Conservation (phyloP, 2,113 vertebrate species). For the Jaculus jaculus region DNA sequence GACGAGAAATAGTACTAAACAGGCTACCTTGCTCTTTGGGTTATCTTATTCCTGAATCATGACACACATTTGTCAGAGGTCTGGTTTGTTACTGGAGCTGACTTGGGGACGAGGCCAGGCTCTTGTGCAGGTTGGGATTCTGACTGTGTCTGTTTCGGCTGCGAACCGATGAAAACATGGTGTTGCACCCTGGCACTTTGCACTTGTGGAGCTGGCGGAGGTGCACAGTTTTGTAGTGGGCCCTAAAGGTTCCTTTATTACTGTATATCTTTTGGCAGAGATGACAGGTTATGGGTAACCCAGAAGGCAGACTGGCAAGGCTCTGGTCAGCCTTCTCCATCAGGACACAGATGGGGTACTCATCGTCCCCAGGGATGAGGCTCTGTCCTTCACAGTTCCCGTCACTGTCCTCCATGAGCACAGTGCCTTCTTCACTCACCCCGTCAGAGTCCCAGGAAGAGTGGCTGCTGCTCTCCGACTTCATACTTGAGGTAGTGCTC, state of each 20-base stretch:
- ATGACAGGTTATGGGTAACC: slow-evolving; percentile 94
- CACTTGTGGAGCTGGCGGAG: slow-evolving; percentile 96
- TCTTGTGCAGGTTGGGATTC: slow-evolving; percentile 97
- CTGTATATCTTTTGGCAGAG: slow-evolving; percentile 97
- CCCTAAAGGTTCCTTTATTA: slow-evolving; percentile 97
- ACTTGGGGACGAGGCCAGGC: slow-evolving; percentile 84
- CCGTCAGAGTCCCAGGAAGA: slow-evolving; percentile 96
- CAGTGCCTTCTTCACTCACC: slow-evolving; percentile 90
- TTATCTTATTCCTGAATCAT: slow-evolving; percentile 76
- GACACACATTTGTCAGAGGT: slow-evolving; percentile 45
- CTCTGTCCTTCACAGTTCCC: slow-evolving; percentile 90
- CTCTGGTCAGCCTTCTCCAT: slow-evolving; percentile 85
- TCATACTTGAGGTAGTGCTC: slow-evolving; percentile 91
- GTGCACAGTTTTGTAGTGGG: slow-evolving; percentile 98
- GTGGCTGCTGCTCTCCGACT: slow-evolving; percentile 87
- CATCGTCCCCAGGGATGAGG: slow-evolving; percentile 82
- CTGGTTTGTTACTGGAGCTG: slow-evolving; percentile 76
- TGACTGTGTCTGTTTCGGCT: slow-evolving; percentile 98
- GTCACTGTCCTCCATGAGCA: slow-evolving; percentile 91
- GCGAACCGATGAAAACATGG: slow-evolving; percentile 96
- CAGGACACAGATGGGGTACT: slow-evolving; percentile 83
- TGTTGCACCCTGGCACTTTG: slow-evolving; percentile 95
- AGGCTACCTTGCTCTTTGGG: slow-evolving; percentile 54
- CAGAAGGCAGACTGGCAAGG: slow-evolving; percentile 83
- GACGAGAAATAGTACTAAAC: slow-evolving; percentile 56